phyloP scores from a whole-genome alignment of 2,113 vertebrate genomes.

The Capreolus pygargus region DNA sequence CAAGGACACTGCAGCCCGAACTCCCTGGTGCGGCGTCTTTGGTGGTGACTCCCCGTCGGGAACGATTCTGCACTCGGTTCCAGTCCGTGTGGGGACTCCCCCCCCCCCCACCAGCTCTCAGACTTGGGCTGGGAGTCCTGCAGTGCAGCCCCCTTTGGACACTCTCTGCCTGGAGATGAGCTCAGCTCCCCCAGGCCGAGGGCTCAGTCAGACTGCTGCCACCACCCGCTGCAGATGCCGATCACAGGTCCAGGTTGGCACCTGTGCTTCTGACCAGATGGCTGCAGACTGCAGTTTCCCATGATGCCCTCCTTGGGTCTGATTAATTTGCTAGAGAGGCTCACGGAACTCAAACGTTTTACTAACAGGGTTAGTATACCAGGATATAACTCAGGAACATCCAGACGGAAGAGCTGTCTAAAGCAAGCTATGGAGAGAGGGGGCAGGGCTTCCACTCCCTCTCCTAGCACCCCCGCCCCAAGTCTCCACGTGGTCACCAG shows the following conservation, averaged over 20 bases:
- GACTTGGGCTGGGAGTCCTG: neutral
- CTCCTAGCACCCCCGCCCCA: neutral
- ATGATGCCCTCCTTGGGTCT: neutral
- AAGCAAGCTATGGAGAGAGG: neutral
- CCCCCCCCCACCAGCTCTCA: neutral
- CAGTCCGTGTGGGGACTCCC: neutral
- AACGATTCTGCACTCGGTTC: neutral
- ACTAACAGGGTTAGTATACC: neutral
- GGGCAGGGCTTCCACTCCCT: fast-evolving
- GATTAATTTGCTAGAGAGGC: neutral
- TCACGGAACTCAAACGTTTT: neutral
- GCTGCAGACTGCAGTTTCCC: neutral
- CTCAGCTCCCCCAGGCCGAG: neutral
- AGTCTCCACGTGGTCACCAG: neutral
- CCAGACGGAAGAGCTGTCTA: too few relatives aligned
- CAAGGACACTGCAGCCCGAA: neutral
- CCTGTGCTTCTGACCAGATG: neutral
- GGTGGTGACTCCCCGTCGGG: fast-evolving
- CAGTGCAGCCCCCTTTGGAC: neutral
- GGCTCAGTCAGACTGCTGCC: neutral
- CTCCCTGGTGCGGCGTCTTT: fast-evolving
- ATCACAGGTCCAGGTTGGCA: neutral
- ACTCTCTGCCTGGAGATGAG: neutral
- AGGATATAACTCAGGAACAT: neutral
- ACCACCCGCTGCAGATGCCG: neutral